These are phyloP conservation scores for Aphelinus atriplicis DNA, from an alignment of 1,140 invertebrate species.

Conservation along the genomic window DNA sequence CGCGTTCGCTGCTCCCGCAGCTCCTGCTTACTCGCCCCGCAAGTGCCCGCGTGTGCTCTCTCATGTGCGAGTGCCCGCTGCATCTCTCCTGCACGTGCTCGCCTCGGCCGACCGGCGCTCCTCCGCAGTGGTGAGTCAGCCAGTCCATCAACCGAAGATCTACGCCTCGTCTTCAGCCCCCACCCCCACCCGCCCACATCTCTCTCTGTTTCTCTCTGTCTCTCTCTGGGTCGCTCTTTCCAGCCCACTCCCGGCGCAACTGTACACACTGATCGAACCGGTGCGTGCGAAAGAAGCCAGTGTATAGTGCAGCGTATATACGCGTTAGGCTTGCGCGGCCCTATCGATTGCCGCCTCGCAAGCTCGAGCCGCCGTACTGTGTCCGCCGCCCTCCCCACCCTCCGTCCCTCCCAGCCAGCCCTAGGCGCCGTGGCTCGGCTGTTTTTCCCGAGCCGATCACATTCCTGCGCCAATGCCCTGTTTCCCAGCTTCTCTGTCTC, in stretches of 20 bases:
- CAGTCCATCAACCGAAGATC: no score
- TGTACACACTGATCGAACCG: no score
- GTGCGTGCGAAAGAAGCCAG: no score
- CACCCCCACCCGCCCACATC: neutral
- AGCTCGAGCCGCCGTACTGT: neutral
- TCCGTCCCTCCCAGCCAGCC: neutral
- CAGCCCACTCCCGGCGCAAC: no score
- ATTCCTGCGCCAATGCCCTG: no score
- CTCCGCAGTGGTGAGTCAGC: no score
- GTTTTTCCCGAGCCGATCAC: no score
- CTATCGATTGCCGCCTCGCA: slow-evolving; percentile 34
- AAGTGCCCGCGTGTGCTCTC: neutral
- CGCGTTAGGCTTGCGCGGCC: slow-evolving; percentile 3
- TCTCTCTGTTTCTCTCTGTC: neutral
- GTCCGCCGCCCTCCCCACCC: neutral
- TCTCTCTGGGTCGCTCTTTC: neutral
- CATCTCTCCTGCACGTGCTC: no score
- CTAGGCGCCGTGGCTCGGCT: no score
- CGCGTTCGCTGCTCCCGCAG: neutral
- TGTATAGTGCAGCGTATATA: neutral
- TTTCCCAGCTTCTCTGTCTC: no score
- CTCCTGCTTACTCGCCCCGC: slow-evolving; percentile 13
- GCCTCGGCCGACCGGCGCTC: no score
- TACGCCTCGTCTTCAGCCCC: neutral
- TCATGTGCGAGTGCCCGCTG: no score